Conservation (phyloP, 2,888 invertebrate genomes). For the Chironomus riparius region DNA sequence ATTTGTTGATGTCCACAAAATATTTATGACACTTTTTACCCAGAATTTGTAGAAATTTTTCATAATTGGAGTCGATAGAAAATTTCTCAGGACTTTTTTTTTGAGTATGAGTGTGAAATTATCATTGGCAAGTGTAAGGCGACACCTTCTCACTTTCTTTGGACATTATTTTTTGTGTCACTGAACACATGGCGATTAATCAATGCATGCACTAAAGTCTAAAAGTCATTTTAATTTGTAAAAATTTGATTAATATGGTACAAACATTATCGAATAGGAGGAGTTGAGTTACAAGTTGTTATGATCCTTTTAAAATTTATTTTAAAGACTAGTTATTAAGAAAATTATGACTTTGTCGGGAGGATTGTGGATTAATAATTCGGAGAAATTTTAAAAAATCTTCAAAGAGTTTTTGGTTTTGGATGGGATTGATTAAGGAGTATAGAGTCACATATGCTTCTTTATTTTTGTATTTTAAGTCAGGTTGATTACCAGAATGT, state of each 20-base stretch:
- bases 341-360: too few species aligned
- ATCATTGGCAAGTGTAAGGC: neutral
- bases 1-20: conserved; percentile 20
- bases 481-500: too few species aligned
- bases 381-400: too few species aligned
- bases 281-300: too few species aligned
- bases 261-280: neutral
- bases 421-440: too few species aligned
- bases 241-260: neutral
- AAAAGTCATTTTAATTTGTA: neutral
- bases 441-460: too few species aligned
- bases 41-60: neutral
- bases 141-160: neutral
- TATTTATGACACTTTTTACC: conserved; percentile 6
- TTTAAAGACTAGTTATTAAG: too few species aligned
- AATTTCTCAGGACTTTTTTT: neutral
- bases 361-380: too few species aligned
- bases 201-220: neutral
- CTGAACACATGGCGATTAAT: neutral
- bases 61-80: neutral
- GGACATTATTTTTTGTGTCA: neutral
- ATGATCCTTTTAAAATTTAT: too few species aligned
- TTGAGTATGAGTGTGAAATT: neutral
- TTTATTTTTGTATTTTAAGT: too few species aligned
- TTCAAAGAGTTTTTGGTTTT: too few species aligned